Evolutionary conservation across 2,888 invertebrate species (phyloP), one percentile per base, ranked within the genome.

Genomic region (Hyalella azteca): DNA sequence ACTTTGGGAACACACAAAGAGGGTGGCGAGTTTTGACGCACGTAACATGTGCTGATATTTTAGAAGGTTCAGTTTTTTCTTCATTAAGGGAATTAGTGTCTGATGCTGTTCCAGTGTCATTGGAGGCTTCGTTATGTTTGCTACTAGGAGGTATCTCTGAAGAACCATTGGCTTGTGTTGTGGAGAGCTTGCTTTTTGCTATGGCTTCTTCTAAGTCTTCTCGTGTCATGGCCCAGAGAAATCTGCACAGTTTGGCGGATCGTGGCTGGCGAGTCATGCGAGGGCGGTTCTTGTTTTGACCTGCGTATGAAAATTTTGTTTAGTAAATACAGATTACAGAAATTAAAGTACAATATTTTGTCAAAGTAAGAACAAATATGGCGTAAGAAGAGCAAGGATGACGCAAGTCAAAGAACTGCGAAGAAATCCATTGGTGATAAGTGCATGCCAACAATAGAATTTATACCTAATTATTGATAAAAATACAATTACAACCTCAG

Each of bases 211-310:
- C 4, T 49, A 79, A 59, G 26, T 77, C 81, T 7, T 48, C 49
- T 32, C 0, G 26, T 50, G 77, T 77, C 45, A 82, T 40, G 59
- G 80, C 78, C 83, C 81, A 83, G n/a, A 80, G 48, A 40, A 48
- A 60, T 39, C 81, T 91, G 86, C 95, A 95, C 4, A 95, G 89
- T 87, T 92, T 93, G 81, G 89, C 88, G 85, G 91, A 90, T 84
- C 89, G 90, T 15, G 90, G 89, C 81, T 90, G 89, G 86, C 90
- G 90, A 86, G 90, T 92, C 0, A 93, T 92, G 77, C 91, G 91
- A n/a, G 93, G 93, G 81, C 95, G 90, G 1, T 92, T 90, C 88
- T 95, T 95, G 87, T 95, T 95, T 88, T 94, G 93, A 0, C 95
- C 94, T 87, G 39, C 13, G n/a, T 11, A n/a, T 22, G n/a, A 59